These are phyloP conservation scores for Callipepla squamata DNA, from an alignment of 2,113 vertebrate genomes.

Conservation along the genomic window DNA sequence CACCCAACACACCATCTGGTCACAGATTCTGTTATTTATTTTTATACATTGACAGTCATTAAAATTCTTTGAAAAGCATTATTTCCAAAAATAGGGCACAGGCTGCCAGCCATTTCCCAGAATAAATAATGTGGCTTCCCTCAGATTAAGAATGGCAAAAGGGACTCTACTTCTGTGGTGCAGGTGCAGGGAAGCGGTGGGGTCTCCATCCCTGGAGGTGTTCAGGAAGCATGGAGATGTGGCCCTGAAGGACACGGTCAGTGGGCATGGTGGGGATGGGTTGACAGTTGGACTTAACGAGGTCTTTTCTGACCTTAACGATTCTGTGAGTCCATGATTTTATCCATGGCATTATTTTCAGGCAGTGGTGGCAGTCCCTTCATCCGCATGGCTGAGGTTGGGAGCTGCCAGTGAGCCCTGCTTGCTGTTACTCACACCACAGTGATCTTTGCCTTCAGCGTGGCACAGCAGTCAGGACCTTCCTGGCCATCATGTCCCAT, in stretches of 20 bases:
- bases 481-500: not conserved
- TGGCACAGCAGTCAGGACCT: not conserved
- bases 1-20: slow-evolving; percentile 72
- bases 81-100: slow-evolving; percentile 55
- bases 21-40: slow-evolving; percentile 71
- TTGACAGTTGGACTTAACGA: not conserved
- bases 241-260: not conserved
- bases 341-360: not conserved
- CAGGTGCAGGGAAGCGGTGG: not conserved
- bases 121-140: slow-evolving; percentile 50
- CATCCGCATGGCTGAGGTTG: fast-evolving
- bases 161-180: not conserved
- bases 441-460: not conserved
- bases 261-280: not conserved
- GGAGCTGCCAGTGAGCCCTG: not conserved
- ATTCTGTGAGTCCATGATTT: not conserved
- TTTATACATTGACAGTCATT: slow-evolving; percentile 68
- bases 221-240: not conserved
- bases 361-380: not conserved
- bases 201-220: not conserved
- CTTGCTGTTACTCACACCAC: not conserved
- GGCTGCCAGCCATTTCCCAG: not conserved
- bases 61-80: slow-evolving; percentile 52
- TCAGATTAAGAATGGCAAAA: not conserved
- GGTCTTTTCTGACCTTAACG: not conserved